Base-by-base conservation (phyloP, 2,113 vertebrate genomes). In the Festucalex cinctus region DNA sequence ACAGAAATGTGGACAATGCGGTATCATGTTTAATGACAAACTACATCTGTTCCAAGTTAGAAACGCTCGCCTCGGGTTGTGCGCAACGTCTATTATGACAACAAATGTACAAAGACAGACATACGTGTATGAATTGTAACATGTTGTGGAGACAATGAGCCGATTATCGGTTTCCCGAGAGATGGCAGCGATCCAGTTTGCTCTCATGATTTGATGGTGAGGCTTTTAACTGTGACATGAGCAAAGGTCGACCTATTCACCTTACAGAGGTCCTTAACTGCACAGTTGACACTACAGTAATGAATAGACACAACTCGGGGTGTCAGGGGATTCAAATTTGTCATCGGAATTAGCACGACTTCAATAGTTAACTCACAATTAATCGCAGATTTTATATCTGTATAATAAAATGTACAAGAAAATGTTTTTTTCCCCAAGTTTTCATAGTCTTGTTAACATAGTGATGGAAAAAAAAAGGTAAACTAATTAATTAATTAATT, bases 201-300 rank as follows among this genome's bases (percentile, higher is more conserved):
- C 64, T 28, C 66, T 74, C 64, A 66, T 74, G 66, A 74, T 82
- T 70, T 80, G 74, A 76, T 71, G 70, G 39, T 1, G 66, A 65
- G 78, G 68, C 53, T 62, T 85, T 84, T 74, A n/a, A 79, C 66
- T 77, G 56, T 71, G 71, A 80, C 69, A 66, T 19, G 75, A 71
- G 77, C 69, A 82, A 85, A 82, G 76, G 80, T 78, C 65, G 57
- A 66, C 77, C 78, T 74, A 74, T 84, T 83, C 69, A 76, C 65
- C 74, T 64, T 75, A 51, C 76, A 83, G 69, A 71, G 69, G 67
- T 51, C 68, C 68, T 79, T 78, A 71, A 83, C 73, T 68, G 54
- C 70, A 71, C 66, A 53, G 54, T 72, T 54, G 65, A 73, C 79
- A 63, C 54, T 68, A 69, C 79, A 63, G 58, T 68, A 69, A 86